Base-by-base conservation (phyloP, 1,140 invertebrate genomes). In the Helicoverpa armigera region DNA sequence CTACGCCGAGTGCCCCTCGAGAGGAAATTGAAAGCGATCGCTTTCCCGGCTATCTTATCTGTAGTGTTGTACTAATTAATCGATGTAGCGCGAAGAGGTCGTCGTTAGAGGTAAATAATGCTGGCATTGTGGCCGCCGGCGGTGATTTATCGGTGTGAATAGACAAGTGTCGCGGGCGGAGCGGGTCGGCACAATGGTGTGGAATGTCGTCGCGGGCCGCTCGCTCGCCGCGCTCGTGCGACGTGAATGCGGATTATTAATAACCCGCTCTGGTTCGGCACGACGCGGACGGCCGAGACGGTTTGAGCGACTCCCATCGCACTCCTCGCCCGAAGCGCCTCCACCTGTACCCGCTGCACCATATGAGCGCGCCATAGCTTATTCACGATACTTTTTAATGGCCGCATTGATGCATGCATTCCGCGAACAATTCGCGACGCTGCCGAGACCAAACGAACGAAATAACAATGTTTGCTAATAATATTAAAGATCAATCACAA, bases 21-120 rank as follows among this genome's bases (percentile, higher is more conserved):
- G 92, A 94, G 93, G 91, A 94, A 94, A 94, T 94, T 94, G 93
- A 94, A 94, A 94, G 91, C 92, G 92, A 94, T 94, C 92, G 90
- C 91, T 94, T 94, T 92, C 90, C 91, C 90, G 84, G 87, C 88
- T 94, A 94, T 94, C 93, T 93, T 94, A 93, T 94, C 92, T 90
- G 84, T 91, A 90, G 92, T 93, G 93, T 92, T 92, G 89, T 87
- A 94, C 91, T 94, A 94, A 94, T 94, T 94, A 94, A 94, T 94
- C 91, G 93, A 93, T 91, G 91, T 91, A 90, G 87, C 86, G 87
- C 86, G 88, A 88, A 85, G 87, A 87, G 85, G 84, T 86, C 85
- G 87, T 92, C 82, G 89, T 94, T 94, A 90, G 85, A 91, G 84
- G 91, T 92, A 92, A 94, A 94, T 91, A 94, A 94, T 90, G 92